Base-by-base conservation (phyloP, 2,797 vertebrate species). In the Pygocentrus nattereri region DNA sequence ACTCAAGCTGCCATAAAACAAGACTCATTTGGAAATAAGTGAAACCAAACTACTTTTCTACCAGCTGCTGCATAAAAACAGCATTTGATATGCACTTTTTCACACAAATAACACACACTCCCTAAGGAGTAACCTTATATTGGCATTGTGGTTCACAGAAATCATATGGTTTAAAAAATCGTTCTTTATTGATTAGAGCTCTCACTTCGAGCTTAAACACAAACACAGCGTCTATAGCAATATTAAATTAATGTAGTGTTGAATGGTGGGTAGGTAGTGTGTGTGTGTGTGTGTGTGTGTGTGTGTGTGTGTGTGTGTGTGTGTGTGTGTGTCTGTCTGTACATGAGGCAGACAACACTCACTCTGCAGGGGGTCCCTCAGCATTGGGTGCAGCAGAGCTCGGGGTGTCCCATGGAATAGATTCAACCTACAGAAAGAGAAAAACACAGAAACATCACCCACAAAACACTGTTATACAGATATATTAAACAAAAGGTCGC, bases 361-460 rank as follows among this genome's bases (percentile, higher is more conserved):
- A 87, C 85, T 31, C 30, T 83, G 83, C 27, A 81, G 49, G 18
- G 85, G 81, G 72, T 87, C 81, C 31, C 67, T 85, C 38, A 85
- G 62, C 21, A 8, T 34, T 25, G 83, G 85, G 23, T 87, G 83
- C n/a, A 87, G 38, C 34, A 87, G 81, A 34, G 75, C 83, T 64
- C 85, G 80, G n/a, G 85, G 83, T 3, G 83, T 79, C 38, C 85
- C 83, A 59, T 38, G 65, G 12, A 79, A 85, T 3, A 87, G 49
- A 76, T 6, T 81, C 49, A 85, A 65, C 62, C 85, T 87, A 21
- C 30, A 65, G 38, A 21, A 75, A 3, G 78, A 6, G 19, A 3
- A 30, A 56, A 8, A 30, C 18, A 50, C 47, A 27, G 7, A 62
- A 2, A 65, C 8, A 41, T 19, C 23, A 69, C 6, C 16, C 23